Conservation (phyloP, 2,888 invertebrate species). For the Acanthosoma haemorrhoidale region DNA sequence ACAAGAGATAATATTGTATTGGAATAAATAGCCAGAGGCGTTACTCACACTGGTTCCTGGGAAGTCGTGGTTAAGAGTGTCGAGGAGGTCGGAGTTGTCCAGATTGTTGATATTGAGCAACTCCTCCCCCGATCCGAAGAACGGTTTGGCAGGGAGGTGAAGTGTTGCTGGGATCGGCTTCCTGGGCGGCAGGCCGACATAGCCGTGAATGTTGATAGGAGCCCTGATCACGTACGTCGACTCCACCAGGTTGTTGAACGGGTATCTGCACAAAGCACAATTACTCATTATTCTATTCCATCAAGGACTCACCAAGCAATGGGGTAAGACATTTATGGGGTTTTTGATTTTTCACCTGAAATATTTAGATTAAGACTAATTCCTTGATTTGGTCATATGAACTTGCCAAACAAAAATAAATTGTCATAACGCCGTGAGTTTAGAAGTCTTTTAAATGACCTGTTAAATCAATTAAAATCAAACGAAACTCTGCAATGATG, state of each 20-base stretch:
- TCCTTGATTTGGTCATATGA: no score
- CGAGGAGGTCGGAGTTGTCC: slow-evolving; percentile 35
- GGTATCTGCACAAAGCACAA: slow-evolving; percentile 43
- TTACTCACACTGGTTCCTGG: slow-evolving; percentile 36
- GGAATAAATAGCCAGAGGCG: not conserved
- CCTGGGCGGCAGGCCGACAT: slow-evolving; percentile 39
- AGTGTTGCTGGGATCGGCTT: slow-evolving; percentile 36
- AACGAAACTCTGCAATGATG: no score
- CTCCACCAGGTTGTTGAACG: slow-evolving; percentile 50
- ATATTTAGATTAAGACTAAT: no score
- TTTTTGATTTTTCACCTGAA: no score
- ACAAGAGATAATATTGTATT: not conserved
- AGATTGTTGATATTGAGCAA: slow-evolving; percentile 37
- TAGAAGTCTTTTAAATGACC: no score
- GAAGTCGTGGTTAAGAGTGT: slow-evolving; percentile 34
- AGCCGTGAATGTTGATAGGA: slow-evolving; percentile 42
- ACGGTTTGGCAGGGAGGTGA: slow-evolving; percentile 35
- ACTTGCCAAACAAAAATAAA: no score
- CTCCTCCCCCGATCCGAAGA: slow-evolving; percentile 36
- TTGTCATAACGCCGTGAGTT: no score
- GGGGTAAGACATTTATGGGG: no score
- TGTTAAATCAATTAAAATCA: no score
- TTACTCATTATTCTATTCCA: no score
- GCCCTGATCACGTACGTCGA: slow-evolving; percentile 56
- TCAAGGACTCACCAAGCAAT: no score